Base-by-base conservation (phyloP, 2,113 vertebrate species). In the Tautogolabrus adspersus region DNA sequence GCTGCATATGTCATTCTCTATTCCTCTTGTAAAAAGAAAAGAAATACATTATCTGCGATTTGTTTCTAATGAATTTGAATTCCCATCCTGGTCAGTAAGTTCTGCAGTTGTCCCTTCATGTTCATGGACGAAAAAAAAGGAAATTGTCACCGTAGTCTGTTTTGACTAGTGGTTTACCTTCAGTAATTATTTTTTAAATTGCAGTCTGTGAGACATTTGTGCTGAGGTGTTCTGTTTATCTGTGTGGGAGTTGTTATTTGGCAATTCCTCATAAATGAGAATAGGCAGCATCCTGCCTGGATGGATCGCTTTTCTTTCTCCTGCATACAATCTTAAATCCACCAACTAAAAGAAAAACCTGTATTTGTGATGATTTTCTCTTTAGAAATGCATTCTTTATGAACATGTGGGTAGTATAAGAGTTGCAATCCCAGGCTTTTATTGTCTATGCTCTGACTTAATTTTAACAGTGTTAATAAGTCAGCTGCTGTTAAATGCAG, bases 81-180 rank as follows among this genome's bases (percentile, higher is more conserved):
- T 54, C 30, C 57, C 3, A 19, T 75, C 42, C 58, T 62, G 46
- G 5, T 42, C 19, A 38, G 40, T 19, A 15, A 13, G 46, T 47
- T 47, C 15, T 47, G 46, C 15, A 18, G 6, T 49, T 49, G 47
- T 49, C 16, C 18, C 18, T 19, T 15, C 76, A 0, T 62, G 21
- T 73, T 88, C 77, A 55, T 71, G 71, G 76, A 75, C 75, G 75
- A 82, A 82, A 86, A 64, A 1, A 23, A 23, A 16, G 3, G 66
- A 84, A 90, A 65, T 56, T 56, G 60, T 61, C 30, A 42, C 40
- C 40, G 30, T 34, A 10, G 49, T 57, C 74, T 88, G 85, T 89
- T 90, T 84, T 86, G 78, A 89, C 83, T 86, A 73, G 77, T 84
- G 81, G 58, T 89, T 89, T 74, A 87, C 86, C 90, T 91, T 88